Base-by-base conservation (phyloP, 2,797 vertebrate species). In the Bufotes viridis region DNA sequence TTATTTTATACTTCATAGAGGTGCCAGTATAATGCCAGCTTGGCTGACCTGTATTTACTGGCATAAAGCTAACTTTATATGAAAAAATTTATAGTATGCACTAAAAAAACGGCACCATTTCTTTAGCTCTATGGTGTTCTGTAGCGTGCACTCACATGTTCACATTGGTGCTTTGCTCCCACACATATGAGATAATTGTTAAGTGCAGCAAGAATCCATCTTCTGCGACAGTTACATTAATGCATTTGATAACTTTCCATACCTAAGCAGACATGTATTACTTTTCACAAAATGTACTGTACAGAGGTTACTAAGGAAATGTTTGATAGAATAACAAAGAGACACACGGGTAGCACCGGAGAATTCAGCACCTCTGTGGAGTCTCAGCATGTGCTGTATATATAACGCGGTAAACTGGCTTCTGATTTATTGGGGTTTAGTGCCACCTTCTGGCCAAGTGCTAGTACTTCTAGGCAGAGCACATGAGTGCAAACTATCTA, bases 301-400 rank as follows among this genome's bases (percentile, higher is more conserved):
- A 84, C 60, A 18, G 49, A 17, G 29, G 82, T 84, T 60, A 49
- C 82, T 84, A 84, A 34, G 82, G 82, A 84, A 84, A 75, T 84
- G 67, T 84, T 84, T 84, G 20, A 10, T 22, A 34, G 49, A 75
- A 84, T 61, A 75, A 75, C 69, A 84, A 49, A 70, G 67, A 60
- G 15, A 60, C 58, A 26, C 26, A 34, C 18, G 51, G 26, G 51
- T 24, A 57, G 24, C 24, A 29, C 18, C 11, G 5, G 7, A 58
- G 49, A 58, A 49, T 58, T 60, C 26, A 24, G 1, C 22, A 15
- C 55, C 12, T 51, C 82, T 84, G 82, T 51, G 61, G 11, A 84
- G 17, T 49, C 53, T 83, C 70, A 61, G 14, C 0, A 15, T 61
- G 58, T 67, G 9, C 20, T 84, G 53, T n/a, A 60, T 74, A 29